Percentiles rank a stretch among this genome's conserved stretches.
phyloP scores from a whole-genome alignment of 2,888 invertebrate genomes.

The Gonocerus acuteangulatus region DNA sequence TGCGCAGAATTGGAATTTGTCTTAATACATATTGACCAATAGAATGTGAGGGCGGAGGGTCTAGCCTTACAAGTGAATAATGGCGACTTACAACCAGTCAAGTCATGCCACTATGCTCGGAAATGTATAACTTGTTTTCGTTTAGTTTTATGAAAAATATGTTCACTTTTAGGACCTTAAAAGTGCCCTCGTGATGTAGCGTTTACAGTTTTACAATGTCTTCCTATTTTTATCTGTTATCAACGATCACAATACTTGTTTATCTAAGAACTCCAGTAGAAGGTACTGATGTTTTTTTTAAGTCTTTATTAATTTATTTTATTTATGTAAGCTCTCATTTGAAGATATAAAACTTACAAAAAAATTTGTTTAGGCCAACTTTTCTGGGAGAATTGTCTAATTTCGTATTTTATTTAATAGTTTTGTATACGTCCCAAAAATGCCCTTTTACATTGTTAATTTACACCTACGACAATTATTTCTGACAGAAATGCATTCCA shows the following conservation, averaged over 20 bases:
- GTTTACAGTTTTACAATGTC: slow-evolving; percentile 17
- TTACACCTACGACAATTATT: no score
- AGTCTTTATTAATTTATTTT: background rate
- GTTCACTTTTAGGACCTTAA: slow-evolving; percentile 2
- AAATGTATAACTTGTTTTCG: background rate
- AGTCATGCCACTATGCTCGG: slow-evolving; percentile 1
- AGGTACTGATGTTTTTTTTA: slow-evolving; percentile 20
- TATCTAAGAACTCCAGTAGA: slow-evolving; percentile 26
- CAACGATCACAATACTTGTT: slow-evolving; percentile 18
- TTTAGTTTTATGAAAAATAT: background rate
- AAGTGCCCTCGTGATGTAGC: slow-evolving; percentile 18
- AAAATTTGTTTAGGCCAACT: no score
- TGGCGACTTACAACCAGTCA: slow-evolving; percentile 16
- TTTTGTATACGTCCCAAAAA: no score
- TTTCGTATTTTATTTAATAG: no score
- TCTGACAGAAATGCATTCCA: no score
- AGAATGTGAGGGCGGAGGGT: slow-evolving; percentile 27
- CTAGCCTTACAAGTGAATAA: slow-evolving; percentile 21
- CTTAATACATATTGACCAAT: slow-evolving; percentile 29
- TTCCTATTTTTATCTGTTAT: slow-evolving; percentile 16
- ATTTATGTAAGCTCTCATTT: no score
- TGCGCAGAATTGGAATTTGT: slow-evolving; percentile 17
- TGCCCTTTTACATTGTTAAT: no score
- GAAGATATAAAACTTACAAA: no score
- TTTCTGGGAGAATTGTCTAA: no score